phyloP scores from a whole-genome alignment of 2,797 vertebrate species.

The Aplochiton taeniatus region DNA sequence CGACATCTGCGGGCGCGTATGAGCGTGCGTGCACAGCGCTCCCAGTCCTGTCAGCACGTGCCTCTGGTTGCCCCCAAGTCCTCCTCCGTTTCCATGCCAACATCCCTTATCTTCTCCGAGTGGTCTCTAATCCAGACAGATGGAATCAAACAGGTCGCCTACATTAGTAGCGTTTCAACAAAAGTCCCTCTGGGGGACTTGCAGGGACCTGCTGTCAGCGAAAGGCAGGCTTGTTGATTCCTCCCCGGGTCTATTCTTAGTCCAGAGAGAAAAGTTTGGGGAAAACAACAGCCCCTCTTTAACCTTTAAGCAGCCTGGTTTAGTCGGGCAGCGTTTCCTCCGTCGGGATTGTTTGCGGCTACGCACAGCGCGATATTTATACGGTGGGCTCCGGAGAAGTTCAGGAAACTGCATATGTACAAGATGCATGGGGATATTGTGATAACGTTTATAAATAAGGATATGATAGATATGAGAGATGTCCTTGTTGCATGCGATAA shows the following conservation, averaged over 20 bases:
- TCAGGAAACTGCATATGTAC: too few relatives aligned
- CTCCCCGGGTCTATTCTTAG: background rate
- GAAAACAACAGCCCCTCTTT: constrained; percentile 30
- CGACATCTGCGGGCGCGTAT: background rate
- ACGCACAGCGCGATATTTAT: background rate
- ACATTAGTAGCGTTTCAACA: background rate
- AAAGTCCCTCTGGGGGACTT: background rate
- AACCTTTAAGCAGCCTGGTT: constrained; percentile 35
- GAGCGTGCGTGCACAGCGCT: background rate
- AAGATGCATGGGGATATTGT: too few relatives aligned
- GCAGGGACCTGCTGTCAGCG: constrained; percentile 9
- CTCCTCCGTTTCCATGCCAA: background rate
- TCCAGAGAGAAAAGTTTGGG: constrained; percentile 24
- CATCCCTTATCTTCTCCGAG: background rate
- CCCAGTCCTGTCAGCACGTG: constrained; percentile 5
- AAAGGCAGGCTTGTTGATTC: background rate
- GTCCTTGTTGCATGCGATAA: too few relatives aligned
- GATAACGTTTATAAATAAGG: too few relatives aligned
- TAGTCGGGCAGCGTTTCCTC: constrained; percentile 45
- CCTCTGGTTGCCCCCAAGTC: background rate
- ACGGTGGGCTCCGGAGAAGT: too few relatives aligned
- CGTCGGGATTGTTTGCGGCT: constrained; percentile 28
- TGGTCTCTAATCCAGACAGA: background rate
- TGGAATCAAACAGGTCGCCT: background rate
- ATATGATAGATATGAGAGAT: too few relatives aligned